These are phyloP conservation scores for Lophius americanus DNA, from an alignment of 2,797 vertebrate species.

Conservation along the genomic window DNA sequence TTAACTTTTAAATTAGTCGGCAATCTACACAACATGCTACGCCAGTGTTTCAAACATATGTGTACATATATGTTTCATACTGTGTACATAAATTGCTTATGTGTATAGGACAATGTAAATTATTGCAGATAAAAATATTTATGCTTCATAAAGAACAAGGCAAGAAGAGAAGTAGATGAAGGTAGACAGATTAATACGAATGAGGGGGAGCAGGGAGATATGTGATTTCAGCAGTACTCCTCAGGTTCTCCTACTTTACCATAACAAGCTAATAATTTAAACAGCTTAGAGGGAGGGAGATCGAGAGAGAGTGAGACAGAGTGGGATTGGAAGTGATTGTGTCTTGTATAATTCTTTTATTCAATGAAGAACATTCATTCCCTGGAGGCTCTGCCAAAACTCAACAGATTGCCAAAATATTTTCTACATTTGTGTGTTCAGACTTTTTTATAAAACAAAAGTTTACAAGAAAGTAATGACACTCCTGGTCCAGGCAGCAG, in stretches of 20 bases:
- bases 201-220: slow-evolving; percentile 39
- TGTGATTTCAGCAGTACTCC: slow-evolving; percentile 78
- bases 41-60: no score
- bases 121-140: slow-evolving; percentile 42
- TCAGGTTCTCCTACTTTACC: slow-evolving; percentile 78
- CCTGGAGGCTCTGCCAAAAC: slow-evolving; percentile 58
- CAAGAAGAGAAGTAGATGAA: slow-evolving; percentile 14
- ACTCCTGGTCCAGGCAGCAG: no score
- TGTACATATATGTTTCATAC: no score
- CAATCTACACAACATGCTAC: no score
- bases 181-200: slow-evolving; percentile 27
- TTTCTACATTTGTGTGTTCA: slow-evolving; percentile 24
- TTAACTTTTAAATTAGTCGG: no score
- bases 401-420: slow-evolving; percentile 49
- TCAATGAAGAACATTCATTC: slow-evolving; percentile 77
- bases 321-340: slow-evolving; percentile 71
- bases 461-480: slow-evolving; percentile 2
- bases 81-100: no score
- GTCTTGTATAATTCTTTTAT: slow-evolving; percentile 83
- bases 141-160: slow-evolving; percentile 39
- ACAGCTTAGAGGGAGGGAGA: slow-evolving; percentile 72
- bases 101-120: neutral
- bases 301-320: slow-evolving; percentile 50
- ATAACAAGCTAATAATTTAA: slow-evolving; percentile 85
- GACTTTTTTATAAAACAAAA: slow-evolving; percentile 38